Conservation (phyloP, 2,113 vertebrate species). For the Daubentonia madagascariensis region DNA sequence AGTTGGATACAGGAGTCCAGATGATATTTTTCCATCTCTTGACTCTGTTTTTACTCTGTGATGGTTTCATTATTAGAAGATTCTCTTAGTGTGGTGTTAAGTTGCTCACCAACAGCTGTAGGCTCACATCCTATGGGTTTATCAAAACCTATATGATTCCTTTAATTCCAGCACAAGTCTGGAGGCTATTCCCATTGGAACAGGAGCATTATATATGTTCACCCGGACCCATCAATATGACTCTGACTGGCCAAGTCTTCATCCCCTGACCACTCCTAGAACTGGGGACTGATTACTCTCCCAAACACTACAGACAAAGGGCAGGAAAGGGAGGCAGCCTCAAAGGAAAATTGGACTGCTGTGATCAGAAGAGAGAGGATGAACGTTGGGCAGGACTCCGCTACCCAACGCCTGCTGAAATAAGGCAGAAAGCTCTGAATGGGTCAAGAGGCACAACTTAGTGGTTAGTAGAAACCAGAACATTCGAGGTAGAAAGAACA, state of each 20-base stretch:
- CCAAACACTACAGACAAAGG: not conserved
- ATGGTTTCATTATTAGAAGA: not conserved
- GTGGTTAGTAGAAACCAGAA: not conserved
- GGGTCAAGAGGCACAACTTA: rapidly evolving
- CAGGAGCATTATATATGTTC: not conserved
- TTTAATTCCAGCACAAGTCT: not conserved
- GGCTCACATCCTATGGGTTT: rapidly evolving
- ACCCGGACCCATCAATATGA: not conserved
- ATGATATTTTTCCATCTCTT: not conserved
- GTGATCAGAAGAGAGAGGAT: not conserved
- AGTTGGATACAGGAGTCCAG: not conserved
- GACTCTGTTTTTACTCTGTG: not conserved
- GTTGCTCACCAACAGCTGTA: not conserved
- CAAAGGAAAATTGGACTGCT: not conserved
- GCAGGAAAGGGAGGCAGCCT: not conserved
- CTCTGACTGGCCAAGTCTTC: not conserved
- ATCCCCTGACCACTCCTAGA: not conserved
- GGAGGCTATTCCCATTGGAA: not conserved
- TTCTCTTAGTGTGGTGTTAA: not conserved
- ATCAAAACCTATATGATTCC: not conserved
- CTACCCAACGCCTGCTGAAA: rapidly evolving
- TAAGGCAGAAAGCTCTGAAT: not conserved
- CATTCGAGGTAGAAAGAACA: not conserved
- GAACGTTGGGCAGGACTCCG: rapidly evolving
- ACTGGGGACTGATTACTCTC: not conserved